Percentiles rank a stretch among this genome's conserved stretches.
phyloP scores from a whole-genome alignment of 2,888 invertebrate genomes.

The Craniophora ligustri region DNA sequence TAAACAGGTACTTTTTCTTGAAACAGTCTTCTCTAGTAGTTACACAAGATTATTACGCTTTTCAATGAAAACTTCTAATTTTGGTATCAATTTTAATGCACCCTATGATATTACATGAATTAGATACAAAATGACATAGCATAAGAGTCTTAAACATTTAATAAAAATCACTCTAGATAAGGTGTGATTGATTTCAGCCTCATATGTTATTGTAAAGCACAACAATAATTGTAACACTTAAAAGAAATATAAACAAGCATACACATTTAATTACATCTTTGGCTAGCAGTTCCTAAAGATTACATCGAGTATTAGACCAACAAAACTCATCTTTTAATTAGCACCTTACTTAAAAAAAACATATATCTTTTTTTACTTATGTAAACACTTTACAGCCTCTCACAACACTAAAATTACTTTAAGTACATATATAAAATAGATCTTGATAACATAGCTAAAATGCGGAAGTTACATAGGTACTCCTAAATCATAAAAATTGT shows the following conservation, averaged over 20 bases:
- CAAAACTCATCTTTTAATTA: conserved; percentile 31
- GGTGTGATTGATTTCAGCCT: conserved; percentile 42
- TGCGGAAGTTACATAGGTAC: conserved; percentile 47
- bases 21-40: conserved; percentile 25
- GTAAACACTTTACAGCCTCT: conserved; percentile 43
- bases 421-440: conserved; percentile 34
- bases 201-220: conserved; percentile 26
- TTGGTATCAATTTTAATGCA: conserved; percentile 28
- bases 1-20: no score
- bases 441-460: conserved; percentile 48
- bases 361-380: conserved; percentile 20
- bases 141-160: no score
- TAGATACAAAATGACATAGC: conserved; percentile 1
- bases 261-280: conserved; percentile 55
- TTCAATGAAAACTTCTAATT: conserved; percentile 19
- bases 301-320: conserved; percentile 35
- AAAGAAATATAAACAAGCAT: conserved; percentile 40
- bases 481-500: conserved; percentile 24
- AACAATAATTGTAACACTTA: conserved; percentile 25
- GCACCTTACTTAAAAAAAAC: conserved; percentile 30
- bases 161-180: no score
- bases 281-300: conserved; percentile 54
- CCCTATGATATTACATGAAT: conserved; percentile 10
- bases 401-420: conserved; percentile 18
- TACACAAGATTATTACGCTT: conserved; percentile 6